Base-by-base conservation (phyloP, 2,888 invertebrate genomes). In the Dexiosoma caninum region DNA sequence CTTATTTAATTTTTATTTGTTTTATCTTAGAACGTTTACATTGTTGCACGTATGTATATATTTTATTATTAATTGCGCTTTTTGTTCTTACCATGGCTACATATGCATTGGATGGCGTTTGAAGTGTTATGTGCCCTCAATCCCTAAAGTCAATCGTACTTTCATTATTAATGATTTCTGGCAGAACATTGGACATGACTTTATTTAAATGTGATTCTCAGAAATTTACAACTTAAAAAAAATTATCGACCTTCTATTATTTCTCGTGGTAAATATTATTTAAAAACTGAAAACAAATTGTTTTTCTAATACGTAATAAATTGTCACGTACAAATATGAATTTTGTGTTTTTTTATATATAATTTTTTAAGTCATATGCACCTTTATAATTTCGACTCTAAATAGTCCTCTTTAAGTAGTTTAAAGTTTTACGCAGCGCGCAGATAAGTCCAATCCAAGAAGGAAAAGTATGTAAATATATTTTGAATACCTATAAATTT, bases 141-240 rank as follows among this genome's bases (percentile, higher is more conserved):
- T 71, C 42, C 66, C 66, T 62, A 46, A 53, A 12, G 35, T 60
- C 12, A 60, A 53, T 60, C 27, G 44, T 46, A 53, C 44, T 76
- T 10, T 49, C 32, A 32, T 53, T 67, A 44, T 40, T 62, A n/a
- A n/a, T 64, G 14, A 23, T 14, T 40, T 57, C 4, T 14, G 23
- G 23, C 53, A 32, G 46, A 46, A 23, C 42, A 37, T 57, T 10
- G 4, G 5, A 14, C 14, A 51, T 44, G 27, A 53, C 37, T 55
- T 57, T 27, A 6, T 5, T 27, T 27, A 27, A 27, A 5, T 27
- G 27, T 6, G 6, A 5, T 27, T 27, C 6, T 27, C 27, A 27
- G 3, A 27, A 27, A 40, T 32, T 60, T 35, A 44, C 16, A 16
- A 27, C 19, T 62, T 42, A 21, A 35, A 16, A 44, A 7, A 1